These are phyloP conservation scores for Plebejus melissa DNA, from an alignment of 2,888 invertebrate species.

Conservation along the genomic window DNA sequence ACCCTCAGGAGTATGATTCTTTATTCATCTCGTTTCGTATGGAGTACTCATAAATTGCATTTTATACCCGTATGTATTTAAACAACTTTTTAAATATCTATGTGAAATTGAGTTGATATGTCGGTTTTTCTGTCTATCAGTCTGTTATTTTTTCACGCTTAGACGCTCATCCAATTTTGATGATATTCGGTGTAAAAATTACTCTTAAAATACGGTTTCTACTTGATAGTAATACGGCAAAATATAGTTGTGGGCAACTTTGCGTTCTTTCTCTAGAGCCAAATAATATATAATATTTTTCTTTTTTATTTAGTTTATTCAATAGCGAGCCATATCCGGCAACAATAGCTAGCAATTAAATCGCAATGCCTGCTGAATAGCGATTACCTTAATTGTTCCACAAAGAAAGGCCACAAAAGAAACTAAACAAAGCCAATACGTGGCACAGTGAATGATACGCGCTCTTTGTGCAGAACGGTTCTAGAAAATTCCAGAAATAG, in stretches of 20 bases:
- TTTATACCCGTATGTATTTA: neutral
- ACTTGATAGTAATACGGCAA: too few species aligned
- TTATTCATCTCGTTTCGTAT: slow-evolving; percentile 2
- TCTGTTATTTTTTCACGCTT: too few species aligned
- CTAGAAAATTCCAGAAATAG: neutral
- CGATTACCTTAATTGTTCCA: slow-evolving; percentile 13
- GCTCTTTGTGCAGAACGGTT: neutral
- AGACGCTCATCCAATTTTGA: too few species aligned
- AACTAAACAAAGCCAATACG: slow-evolving; percentile 8
- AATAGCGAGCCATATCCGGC: neutral
- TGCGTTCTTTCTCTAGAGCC: too few species aligned
- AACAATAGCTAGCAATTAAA: neutral
- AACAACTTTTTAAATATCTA: neutral
- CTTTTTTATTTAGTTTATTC: too few species aligned
- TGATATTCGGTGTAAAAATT: too few species aligned
- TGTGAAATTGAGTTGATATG: neutral
- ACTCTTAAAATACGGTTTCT: too few species aligned
- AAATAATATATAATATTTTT: too few species aligned
- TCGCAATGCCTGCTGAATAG: neutral
- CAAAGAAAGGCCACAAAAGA: slow-evolving; percentile 3
- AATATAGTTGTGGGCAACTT: too few species aligned
- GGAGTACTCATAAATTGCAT: neutral
- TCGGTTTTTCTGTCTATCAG: too few species aligned
- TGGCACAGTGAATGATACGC: neutral
- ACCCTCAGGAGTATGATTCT: slow-evolving; percentile 8